A percentile compares a stretch with the other conserved stretches of the same genome.
Evolutionary conservation across 2,113 vertebrate genomes (phyloP).

Genomic region (Danionella cerebrum): DNA sequence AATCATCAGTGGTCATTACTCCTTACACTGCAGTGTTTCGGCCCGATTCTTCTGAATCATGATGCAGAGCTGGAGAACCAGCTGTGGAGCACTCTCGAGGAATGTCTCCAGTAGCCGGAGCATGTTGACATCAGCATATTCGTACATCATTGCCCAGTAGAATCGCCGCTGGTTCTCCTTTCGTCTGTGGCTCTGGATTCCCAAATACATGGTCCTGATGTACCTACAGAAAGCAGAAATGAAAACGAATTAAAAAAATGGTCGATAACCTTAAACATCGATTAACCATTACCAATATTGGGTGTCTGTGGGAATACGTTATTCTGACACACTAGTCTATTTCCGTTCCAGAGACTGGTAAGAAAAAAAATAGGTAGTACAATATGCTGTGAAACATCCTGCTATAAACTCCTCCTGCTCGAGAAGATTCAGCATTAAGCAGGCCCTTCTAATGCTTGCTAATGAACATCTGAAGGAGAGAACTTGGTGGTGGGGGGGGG

Average conservation of each 20-base stretch:
- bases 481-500: too few relatives aligned
- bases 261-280: too few relatives aligned
- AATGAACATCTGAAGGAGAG: too few relatives aligned
- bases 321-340: too few relatives aligned
- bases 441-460: too few relatives aligned
- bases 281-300: too few relatives aligned
- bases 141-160: conserved; percentile 99
- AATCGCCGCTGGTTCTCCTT: conserved; percentile 97
- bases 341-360: too few relatives aligned
- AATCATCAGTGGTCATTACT: conserved; percentile 28
- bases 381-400: too few relatives aligned
- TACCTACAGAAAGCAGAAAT: conserved; percentile 65
- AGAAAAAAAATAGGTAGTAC: too few relatives aligned
- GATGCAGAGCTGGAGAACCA: conserved; percentile 99
- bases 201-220: conserved; percentile 97
- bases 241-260: conserved; percentile 14
- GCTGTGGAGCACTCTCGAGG: conserved; percentile 96
- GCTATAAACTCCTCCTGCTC: too few relatives aligned
- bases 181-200: conserved; percentile 92
- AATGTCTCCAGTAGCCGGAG: conserved; percentile 96
- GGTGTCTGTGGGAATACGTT: too few relatives aligned
- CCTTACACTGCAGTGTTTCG: conserved; percentile 96
- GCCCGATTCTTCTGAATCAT: conserved; percentile 99
- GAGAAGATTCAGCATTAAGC: too few relatives aligned
- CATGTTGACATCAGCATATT: conserved; percentile 99